Evolutionary conservation across 1,140 invertebrate genomes (phyloP).

Genomic region (Lordiphosa mommai): DNA sequence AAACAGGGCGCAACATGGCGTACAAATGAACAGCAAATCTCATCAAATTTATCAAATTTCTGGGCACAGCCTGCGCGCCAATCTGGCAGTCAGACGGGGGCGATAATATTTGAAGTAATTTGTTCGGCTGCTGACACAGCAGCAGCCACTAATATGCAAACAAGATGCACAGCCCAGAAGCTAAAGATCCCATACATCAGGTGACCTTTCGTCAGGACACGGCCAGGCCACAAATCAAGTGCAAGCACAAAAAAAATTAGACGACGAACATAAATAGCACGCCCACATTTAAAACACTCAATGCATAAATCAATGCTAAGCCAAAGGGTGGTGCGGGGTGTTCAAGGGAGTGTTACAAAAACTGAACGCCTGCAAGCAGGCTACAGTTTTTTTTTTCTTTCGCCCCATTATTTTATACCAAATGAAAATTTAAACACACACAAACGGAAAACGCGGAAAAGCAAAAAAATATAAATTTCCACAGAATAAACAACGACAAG

Average conservation of each 20-base stretch:
- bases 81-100: conserved; percentile 15
- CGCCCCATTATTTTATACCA: conserved; percentile 35
- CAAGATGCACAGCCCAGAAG: conserved; percentile 35
- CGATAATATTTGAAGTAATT: conserved; percentile 54
- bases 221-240: conserved; percentile 61
- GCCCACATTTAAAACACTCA: conserved; percentile 60
- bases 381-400: conserved; percentile 30
- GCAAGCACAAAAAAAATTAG: conserved; percentile 36
- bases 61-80: conserved; percentile 24
- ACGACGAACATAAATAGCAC: conserved; percentile 53
- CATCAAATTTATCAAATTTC: conserved; percentile 48
- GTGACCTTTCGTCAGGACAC: conserved; percentile 51
- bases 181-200: conserved; percentile 52
- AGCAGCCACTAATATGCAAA: conserved; percentile 41
- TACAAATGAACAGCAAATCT: conserved; percentile 49
- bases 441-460: conserved; percentile 11
- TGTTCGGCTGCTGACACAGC: conserved; percentile 32
- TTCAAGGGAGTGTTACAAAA: neutral
- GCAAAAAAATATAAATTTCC: conserved; percentile 21
- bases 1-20: conserved; percentile 10
- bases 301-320: conserved; percentile 67
- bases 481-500: conserved; percentile 2
- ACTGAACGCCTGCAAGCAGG: conserved; percentile 21
- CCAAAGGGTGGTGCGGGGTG: conserved; percentile 11
- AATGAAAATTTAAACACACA: conserved; percentile 18